These are phyloP conservation scores for Cataglyphis cursor DNA, from an alignment of 2,888 invertebrate genomes.

Conservation along the genomic window DNA sequence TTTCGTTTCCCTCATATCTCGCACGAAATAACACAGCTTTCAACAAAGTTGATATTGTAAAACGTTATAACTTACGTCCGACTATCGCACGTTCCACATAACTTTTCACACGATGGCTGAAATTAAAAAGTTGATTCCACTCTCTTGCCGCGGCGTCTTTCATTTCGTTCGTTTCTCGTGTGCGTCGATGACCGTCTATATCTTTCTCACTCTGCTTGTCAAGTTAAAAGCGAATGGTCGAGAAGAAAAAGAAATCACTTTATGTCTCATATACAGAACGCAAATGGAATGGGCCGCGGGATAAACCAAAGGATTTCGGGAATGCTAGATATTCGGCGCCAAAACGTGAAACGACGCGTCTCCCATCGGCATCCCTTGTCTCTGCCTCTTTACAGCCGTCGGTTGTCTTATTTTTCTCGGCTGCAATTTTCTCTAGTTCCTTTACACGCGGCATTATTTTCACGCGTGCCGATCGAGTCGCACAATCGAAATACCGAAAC, in stretches of 20 bases:
- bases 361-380: slow-evolving; percentile 19
- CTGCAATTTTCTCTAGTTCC: slow-evolving; percentile 53
- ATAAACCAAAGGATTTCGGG: slow-evolving; percentile 68
- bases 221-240: slow-evolving; percentile 34
- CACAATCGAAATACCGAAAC: slow-evolving; percentile 30
- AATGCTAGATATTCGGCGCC: slow-evolving; percentile 72
- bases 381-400: not conserved
- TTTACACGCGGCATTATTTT: slow-evolving; percentile 58
- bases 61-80: slow-evolving; percentile 39
- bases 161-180: not conserved
- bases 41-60: slow-evolving; percentile 23
- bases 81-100: slow-evolving; percentile 8
- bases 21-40: not conserved
- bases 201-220: slow-evolving; percentile 21
- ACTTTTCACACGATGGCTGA: slow-evolving; percentile 1
- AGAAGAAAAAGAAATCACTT: slow-evolving; percentile 31
- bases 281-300: slow-evolving; percentile 36
- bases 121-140: slow-evolving; percentile 26
- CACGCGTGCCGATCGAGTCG: slow-evolving; percentile 37
- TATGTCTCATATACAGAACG: slow-evolving; percentile 14
- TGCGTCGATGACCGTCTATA: slow-evolving; percentile 11
- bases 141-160: not conserved
- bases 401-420: slow-evolving; percentile 10
- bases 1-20: slow-evolving; percentile 21
- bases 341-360: slow-evolving; percentile 52